These are phyloP conservation scores for Apamea monoglypha DNA, from an alignment of 2,888 invertebrate species.

Conservation along the genomic window DNA sequence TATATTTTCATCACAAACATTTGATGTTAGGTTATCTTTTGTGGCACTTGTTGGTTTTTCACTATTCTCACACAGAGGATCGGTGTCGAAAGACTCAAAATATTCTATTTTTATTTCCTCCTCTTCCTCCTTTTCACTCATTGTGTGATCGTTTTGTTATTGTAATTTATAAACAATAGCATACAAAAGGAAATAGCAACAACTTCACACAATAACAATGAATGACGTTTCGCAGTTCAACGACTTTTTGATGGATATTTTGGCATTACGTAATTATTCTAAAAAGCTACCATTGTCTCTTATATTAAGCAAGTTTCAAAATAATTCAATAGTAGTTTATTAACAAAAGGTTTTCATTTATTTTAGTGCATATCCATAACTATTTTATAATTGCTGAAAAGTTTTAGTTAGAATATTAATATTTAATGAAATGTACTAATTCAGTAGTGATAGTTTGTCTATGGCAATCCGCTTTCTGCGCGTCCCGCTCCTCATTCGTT, in stretches of 20 bases:
- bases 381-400: neutral
- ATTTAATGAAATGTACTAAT: conserved; percentile 32
- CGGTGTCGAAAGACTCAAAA: conserved; percentile 67
- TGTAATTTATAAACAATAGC: conserved; percentile 10
- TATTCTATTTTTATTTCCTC: conserved; percentile 78
- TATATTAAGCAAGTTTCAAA: neutral
- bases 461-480: conserved; percentile 63
- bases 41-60: neutral
- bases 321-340: neutral
- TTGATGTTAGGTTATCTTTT: neutral
- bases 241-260: conserved; percentile 46
- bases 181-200: neutral
- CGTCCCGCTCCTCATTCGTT: conserved; percentile 68
- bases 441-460: conserved; percentile 28
- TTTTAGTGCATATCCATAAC: neutral
- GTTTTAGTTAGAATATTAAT: neutral
- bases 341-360: neutral
- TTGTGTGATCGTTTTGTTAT: conserved; percentile 16
- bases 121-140: conserved; percentile 63
- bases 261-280: conserved; percentile 17
- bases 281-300: conserved; percentile 36
- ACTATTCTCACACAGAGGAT: conserved; percentile 67
- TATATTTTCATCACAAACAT: conserved; percentile 37
- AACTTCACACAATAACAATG: conserved; percentile 54
- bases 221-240: conserved; percentile 49